Evolutionary conservation across 2,888 invertebrate genomes (phyloP).

Genomic region (Saturnia japonica): DNA sequence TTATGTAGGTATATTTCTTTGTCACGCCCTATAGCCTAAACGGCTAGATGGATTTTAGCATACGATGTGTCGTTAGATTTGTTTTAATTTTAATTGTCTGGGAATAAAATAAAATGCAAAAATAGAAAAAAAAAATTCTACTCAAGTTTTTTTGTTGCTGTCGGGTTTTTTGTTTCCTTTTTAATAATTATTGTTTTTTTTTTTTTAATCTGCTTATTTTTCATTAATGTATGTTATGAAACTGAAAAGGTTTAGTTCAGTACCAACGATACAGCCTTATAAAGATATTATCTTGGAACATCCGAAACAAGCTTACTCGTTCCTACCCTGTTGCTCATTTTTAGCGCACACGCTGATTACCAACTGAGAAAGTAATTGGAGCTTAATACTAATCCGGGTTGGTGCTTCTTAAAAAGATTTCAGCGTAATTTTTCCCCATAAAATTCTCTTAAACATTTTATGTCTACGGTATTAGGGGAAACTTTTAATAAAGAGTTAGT

Average conservation of each 20-base stretch:
- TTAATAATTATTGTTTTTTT: no score
- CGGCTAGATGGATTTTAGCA: no score
- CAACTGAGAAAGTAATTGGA: slow-evolving; percentile 8
- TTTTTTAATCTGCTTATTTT: no score
- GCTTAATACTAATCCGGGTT: slow-evolving; percentile 8
- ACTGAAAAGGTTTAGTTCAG: neutral
- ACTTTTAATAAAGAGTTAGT: slow-evolving; percentile 1
- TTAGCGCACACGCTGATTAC: slow-evolving; percentile 13
- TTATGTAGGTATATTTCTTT: no score
- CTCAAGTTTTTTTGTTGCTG: no score
- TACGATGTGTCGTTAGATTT: no score
- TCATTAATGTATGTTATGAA: no score
- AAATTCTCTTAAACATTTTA: slow-evolving; percentile 4
- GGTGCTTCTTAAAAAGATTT: neutral
- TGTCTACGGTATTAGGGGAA: neutral
- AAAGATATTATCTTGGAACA: neutral
- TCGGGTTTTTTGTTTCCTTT: no score
- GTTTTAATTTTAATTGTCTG: no score
- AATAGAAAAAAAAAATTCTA: no score
- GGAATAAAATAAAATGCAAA: no score
- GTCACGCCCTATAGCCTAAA: no score
- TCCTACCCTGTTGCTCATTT: neutral
- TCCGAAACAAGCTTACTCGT: neutral
- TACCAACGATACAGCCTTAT: neutral
- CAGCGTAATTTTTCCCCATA: slow-evolving; percentile 7